Conservation (phyloP, 2,888 invertebrate species). For the Cistogaster globosa region DNA sequence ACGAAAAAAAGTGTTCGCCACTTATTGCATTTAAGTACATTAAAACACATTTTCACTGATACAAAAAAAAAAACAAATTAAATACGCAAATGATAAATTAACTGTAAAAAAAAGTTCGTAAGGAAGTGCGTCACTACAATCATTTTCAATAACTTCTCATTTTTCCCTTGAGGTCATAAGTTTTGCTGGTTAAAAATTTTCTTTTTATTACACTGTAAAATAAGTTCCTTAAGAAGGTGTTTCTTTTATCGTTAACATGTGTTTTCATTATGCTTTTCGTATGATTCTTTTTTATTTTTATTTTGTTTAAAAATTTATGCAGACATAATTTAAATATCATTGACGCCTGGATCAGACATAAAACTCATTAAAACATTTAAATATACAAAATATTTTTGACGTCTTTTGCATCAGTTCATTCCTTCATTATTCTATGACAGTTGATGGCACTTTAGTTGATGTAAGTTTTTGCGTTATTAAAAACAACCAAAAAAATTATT, state of each 20-base stretch:
- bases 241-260: slow-evolving; percentile 9
- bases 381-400: slow-evolving; percentile 16
- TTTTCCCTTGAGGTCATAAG: not conserved
- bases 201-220: too few relatives aligned
- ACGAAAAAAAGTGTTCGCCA: too few relatives aligned
- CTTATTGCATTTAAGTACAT: too few relatives aligned
- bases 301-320: slow-evolving; percentile 24
- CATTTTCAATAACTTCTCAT: too few relatives aligned
- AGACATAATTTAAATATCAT: slow-evolving; percentile 17
- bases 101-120: too few relatives aligned
- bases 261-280: not conserved
- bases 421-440: not conserved
- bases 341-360: slow-evolving; percentile 58
- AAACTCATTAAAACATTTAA: slow-evolving; percentile 43
- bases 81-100: too few relatives aligned
- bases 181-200: not conserved
- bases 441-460: slow-evolving; percentile 37
- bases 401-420: slow-evolving; percentile 6
- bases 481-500: slow-evolving; percentile 45
- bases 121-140: too few relatives aligned
- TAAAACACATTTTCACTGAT: too few relatives aligned
- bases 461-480: slow-evolving; percentile 48
- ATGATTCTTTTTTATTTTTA: too few relatives aligned
- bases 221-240: not conserved
- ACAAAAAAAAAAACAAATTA: too few relatives aligned